Evolutionary conservation across 2,888 invertebrate species (phyloP).

Genomic region (Balanococcus diminutus): DNA sequence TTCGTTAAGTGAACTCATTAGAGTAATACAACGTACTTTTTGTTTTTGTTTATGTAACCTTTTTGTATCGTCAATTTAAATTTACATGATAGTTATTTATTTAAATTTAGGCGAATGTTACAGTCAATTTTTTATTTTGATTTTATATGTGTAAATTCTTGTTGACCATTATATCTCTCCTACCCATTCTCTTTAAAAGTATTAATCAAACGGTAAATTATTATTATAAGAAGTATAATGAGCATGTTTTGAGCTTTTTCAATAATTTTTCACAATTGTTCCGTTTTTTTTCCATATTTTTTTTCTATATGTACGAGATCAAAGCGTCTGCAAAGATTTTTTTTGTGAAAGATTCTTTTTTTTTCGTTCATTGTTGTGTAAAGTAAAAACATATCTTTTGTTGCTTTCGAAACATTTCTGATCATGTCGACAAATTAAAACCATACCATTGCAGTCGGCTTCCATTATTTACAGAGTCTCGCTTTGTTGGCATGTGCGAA

Average conservation of each 20-base stretch:
- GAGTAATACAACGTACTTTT: neutral
- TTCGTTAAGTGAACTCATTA: neutral
- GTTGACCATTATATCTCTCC: neutral
- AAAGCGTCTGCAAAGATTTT: neutral
- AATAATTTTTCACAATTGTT: neutral
- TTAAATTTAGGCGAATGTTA: conserved; percentile 17
- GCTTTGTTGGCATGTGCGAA: neutral
- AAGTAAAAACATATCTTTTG: neutral
- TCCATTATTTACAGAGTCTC: neutral
- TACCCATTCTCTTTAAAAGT: neutral
- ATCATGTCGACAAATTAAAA: neutral
- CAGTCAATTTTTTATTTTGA: conserved; percentile 31
- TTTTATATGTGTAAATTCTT: conserved; percentile 18
- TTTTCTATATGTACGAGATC: neutral
- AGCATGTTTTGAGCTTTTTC: conserved; percentile 18
- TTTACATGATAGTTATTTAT: neutral
- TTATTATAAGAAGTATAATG: neutral
- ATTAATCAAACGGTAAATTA: neutral
- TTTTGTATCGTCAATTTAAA: conserved; percentile 41
- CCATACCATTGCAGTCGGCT: neutral
- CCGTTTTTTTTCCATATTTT: neutral
- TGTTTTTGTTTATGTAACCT: neutral
- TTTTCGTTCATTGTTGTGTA: neutral
- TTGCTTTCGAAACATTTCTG: neutral
- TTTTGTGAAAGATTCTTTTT: neutral